Evolutionary conservation across 2,888 invertebrate genomes (phyloP).

Genomic region (Chorisops tibialis): DNA sequence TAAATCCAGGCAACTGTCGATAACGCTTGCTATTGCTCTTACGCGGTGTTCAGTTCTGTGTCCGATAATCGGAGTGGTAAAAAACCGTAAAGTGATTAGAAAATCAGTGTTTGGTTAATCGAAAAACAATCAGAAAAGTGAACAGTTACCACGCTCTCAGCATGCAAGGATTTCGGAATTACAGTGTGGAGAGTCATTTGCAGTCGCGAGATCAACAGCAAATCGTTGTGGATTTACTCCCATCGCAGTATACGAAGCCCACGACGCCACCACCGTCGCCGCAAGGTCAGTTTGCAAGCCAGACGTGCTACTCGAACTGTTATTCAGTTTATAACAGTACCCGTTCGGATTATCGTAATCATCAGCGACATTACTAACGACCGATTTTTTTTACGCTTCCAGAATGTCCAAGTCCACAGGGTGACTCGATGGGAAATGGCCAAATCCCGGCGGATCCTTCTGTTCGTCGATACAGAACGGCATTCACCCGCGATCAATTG

Average conservation of each 20-base stretch:
- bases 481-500: conserved; percentile 93
- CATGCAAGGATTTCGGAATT: conserved; percentile 53
- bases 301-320: no score
- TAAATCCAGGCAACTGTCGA: background rate
- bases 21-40: no score
- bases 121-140: background rate
- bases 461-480: conserved; percentile 89
- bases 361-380: background rate
- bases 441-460: conserved; percentile 59
- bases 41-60: no score
- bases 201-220: conserved; percentile 49
- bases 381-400: conserved; percentile 31
- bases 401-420: conserved; percentile 54
- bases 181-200: conserved; percentile 46
- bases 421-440: conserved; percentile 39
- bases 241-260: conserved; percentile 56
- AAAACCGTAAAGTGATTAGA: no score
- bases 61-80: no score
- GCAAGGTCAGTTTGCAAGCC: conserved; percentile 47
- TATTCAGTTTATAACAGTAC: background rate
- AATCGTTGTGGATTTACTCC: conserved; percentile 60
- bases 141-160: conserved; percentile 31
- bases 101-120: no score
- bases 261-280: conserved; percentile 57
- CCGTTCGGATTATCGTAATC: background rate